A percentile compares a stretch with the other conserved stretches of the same genome.
These are phyloP conservation scores for Thunnus maccoyii DNA, from an alignment of 2,113 vertebrate genomes.

Conservation along the genomic window DNA sequence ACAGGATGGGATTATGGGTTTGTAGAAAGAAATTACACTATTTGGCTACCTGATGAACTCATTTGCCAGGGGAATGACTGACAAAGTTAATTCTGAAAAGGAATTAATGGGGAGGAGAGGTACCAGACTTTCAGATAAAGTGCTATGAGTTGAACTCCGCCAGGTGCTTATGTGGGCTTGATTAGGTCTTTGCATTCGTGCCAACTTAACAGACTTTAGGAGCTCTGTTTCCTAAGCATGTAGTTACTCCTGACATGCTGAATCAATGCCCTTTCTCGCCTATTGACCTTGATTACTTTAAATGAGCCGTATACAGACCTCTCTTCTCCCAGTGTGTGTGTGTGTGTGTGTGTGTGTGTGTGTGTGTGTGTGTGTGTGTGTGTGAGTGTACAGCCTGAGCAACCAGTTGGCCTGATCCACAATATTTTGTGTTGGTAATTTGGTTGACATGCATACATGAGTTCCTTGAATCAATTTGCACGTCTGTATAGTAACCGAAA, in stretches of 20 bases:
- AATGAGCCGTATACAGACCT: constrained; percentile 56
- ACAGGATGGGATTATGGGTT: constrained; percentile 52
- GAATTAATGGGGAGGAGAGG: constrained; percentile 42
- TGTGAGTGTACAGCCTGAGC: constrained; percentile 1
- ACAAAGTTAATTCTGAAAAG: constrained; percentile 50
- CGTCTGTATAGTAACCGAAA: neutral
- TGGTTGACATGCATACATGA: constrained; percentile 10
- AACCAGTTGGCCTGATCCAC: neutral
- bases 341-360: too few relatives aligned
- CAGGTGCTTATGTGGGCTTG: constrained; percentile 36
- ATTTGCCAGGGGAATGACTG: constrained; percentile 49
- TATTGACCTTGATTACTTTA: constrained; percentile 56
- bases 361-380: neutral
- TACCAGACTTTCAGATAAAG: constrained; percentile 15
- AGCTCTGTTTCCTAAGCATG: constrained; percentile 35
- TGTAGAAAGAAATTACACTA: constrained; percentile 53
- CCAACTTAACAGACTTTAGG: constrained; percentile 34
- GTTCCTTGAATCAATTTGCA: neutral
- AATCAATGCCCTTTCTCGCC: constrained; percentile 46
- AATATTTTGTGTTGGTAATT: constrained; percentile 16
- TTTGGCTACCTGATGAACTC: constrained; percentile 62
- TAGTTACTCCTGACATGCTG: constrained; percentile 42
- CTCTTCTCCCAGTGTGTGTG: constrained; percentile 1
- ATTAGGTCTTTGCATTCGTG: constrained; percentile 48
- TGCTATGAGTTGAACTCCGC: constrained; percentile 37